Base-by-base conservation (phyloP, 2,888 invertebrate genomes). In the Drosophila picticornis region DNA sequence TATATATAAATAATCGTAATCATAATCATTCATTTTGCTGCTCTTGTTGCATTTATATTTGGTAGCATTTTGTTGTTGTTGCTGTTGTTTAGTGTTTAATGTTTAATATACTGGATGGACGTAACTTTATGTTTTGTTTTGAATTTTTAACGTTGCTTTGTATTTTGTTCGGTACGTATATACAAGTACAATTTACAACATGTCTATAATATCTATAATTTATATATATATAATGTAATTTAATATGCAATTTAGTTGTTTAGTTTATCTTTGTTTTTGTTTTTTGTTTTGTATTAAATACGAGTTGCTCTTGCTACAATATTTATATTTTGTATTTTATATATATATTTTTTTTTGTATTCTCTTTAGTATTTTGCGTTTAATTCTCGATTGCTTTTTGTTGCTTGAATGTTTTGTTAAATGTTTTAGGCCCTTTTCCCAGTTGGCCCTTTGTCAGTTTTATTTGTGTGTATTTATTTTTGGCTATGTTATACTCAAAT, bases 111-210 rank as follows among this genome's bases (percentile, higher is more conserved):
- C 66, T 81, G 80, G 61, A 79, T 89, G 90, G 89, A 90, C 89
- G 89, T 84, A 86, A 90, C 66, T 79, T 75, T 81, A 62, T 71
- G 32, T 74, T 43, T 72, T 83, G 56, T 50, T 67, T 63, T 70
- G 27, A 76, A 56, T 56, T 77, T 72, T 86, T 82, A 87, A 82
- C 72, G 78, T 87, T 86, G 87, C 74, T 84, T 86, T 84, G 77
- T 81, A 73, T 75, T 81, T 76, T 80, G 64, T 71, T 78, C 62
- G 68, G 72, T 88, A 79, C 80, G 72, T 88, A 83, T 83, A 74
- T 85, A 81, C 83, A 84, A 86, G 73, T 85, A 87, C 84, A 88
- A 86, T 86, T 77, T 89, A 83, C 83, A 89, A 90, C 85, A 85
- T 77, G 79, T 63, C 67, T 87, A 66, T 81, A 75, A 58, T 76